These are phyloP conservation scores for Patiria pectinifera DNA, from an alignment of 53 echinoderm and acorn worm genomes.

Conservation along the genomic window DNA sequence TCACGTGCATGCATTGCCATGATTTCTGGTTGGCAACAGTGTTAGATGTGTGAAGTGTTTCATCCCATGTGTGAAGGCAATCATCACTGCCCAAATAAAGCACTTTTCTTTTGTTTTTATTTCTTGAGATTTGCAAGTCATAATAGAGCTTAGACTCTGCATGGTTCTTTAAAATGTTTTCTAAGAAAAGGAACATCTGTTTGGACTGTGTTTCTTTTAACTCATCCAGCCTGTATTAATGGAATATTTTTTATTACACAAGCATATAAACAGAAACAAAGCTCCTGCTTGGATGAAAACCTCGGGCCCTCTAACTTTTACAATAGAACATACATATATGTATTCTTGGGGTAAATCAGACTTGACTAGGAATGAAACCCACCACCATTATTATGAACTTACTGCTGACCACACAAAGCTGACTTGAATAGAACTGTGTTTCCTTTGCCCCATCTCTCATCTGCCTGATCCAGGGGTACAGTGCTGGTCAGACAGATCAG, in stretches of 20 bases:
- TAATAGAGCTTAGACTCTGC: no score
- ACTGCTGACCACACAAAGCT: neutral
- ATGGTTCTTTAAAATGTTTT: neutral
- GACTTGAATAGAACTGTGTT: neutral
- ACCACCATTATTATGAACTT: neutral
- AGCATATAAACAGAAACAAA: neutral
- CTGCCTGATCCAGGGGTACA: slow-evolving; percentile 58
- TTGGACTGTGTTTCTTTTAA: neutral
- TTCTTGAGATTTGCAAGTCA: no score
- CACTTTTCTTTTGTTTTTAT: no score
- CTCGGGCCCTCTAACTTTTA: neutral
- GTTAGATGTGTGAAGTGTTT: no score
- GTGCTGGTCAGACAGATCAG: slow-evolving; percentile 62
- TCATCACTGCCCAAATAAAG: no score
- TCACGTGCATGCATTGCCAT: no score
- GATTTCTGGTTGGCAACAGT: no score
- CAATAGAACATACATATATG: neutral
- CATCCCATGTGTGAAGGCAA: no score
- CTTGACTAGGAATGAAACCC: slow-evolving; percentile 18
- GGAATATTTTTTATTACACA: neutral
- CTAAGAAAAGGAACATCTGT: neutral
- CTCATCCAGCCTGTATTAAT: neutral
- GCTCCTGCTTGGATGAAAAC: neutral
- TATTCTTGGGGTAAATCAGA: neutral
- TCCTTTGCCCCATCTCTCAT: slow-evolving; percentile 24